Percentiles rank a stretch among this genome's conserved stretches.
phyloP scores from a whole-genome alignment of 1,140 invertebrate genomes.

The Cherax quadricarinatus region DNA sequence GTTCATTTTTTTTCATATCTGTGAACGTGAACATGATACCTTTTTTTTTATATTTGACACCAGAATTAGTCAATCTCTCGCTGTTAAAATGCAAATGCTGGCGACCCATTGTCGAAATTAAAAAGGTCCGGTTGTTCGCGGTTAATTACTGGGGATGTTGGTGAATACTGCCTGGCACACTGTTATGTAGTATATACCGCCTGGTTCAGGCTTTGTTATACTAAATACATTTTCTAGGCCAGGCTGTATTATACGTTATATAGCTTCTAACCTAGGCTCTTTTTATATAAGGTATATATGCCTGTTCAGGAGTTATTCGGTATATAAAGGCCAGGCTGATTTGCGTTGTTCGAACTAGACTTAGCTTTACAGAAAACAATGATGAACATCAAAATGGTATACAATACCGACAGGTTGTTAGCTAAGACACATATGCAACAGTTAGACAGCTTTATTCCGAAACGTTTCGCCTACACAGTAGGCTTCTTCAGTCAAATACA shows the following conservation, averaged over 20 bases:
- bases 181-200: not conserved
- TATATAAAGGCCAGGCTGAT: not conserved
- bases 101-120: not conserved
- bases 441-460: too few relatives aligned
- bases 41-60: conserved; percentile 7
- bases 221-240: not conserved
- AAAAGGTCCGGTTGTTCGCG: not conserved
- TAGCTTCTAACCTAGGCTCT: not conserved
- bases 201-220: not conserved
- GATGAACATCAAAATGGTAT: too few relatives aligned
- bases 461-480: too few relatives aligned
- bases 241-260: not conserved
- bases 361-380: too few relatives aligned
- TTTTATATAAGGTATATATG: not conserved
- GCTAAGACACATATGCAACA: too few relatives aligned
- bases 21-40: not conserved
- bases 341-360: too few relatives aligned
- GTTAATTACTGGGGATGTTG: not conserved
- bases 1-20: not conserved
- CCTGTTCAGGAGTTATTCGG: not conserved
- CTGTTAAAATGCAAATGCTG: conserved; percentile 10
- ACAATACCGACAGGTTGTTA: too few relatives aligned
- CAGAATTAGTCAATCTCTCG: conserved; percentile 10
- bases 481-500: too few relatives aligned
- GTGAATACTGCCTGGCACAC: not conserved